Conservation (phyloP, 30 jellyfish, hydroid and myxozoan genomes). For the Aurelia sp. region DNA sequence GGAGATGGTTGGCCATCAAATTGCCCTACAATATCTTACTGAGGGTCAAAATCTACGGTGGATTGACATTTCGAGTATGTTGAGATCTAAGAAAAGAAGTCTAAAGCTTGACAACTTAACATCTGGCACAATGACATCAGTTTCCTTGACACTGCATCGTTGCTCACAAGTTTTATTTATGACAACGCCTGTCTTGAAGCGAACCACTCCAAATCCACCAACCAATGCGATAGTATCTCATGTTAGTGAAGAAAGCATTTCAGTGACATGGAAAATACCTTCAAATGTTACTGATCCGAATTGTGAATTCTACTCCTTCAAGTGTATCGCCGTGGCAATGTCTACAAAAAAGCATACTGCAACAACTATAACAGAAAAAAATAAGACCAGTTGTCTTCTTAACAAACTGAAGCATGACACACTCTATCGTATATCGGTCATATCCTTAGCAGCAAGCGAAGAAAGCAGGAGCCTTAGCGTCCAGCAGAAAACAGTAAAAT, state of each 20-base stretch:
- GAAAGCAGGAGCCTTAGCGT: neutral
- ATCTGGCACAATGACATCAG: neutral
- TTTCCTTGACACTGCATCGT: neutral
- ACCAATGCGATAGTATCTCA: neutral
- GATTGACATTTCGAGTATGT: no score
- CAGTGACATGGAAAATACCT: neutral
- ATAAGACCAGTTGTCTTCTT: neutral
- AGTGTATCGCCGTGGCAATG: neutral
- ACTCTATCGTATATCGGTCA: neutral
- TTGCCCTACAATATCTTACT: no score
- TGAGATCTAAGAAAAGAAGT: no score
- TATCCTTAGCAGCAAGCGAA: neutral
- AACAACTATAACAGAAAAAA: neutral
- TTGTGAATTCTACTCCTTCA: neutral
- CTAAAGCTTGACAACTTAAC: neutral
- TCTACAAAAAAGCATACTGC: neutral
- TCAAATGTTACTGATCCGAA: neutral
- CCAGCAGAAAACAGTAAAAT: neutral
- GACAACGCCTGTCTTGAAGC: neutral
- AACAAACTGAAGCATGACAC: neutral
- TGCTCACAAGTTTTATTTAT: neutral
- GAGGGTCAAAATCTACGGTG: no score
- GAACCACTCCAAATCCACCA: neutral
- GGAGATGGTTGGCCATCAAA: no score
- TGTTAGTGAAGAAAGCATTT: neutral